Evolutionary conservation across 1,140 invertebrate genomes (phyloP).

Genomic region (Meteorus sp.): DNA sequence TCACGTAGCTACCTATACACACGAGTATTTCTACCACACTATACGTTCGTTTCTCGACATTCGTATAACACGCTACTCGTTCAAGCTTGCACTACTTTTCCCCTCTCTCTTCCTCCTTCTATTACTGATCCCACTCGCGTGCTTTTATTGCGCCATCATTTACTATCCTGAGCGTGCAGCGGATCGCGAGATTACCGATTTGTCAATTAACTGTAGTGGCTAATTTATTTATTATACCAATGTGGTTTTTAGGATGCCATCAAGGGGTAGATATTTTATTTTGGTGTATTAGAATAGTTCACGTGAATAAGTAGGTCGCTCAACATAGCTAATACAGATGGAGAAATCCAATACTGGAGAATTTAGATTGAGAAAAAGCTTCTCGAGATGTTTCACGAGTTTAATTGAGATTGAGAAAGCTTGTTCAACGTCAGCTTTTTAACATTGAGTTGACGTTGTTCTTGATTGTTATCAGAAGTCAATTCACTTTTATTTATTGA

Average conservation of each 20-base stretch:
- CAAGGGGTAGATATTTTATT: no score
- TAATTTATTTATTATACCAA: conserved; percentile 37
- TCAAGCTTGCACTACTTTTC: conserved; percentile 4
- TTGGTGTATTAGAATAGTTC: no score
- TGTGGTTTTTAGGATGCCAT: not conserved
- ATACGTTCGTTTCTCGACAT: not conserved
- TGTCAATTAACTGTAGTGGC: conserved; percentile 35
- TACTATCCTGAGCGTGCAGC: conserved; percentile 29
- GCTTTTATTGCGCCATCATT: conserved; percentile 36
- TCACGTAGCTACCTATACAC: not conserved
- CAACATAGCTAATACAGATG: no score
- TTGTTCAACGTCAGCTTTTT: no score
- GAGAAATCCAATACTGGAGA: no score
- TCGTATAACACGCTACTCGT: conserved; percentile 1
- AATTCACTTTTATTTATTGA: no score
- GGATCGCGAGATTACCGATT: conserved; percentile 35
- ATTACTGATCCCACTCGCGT: not conserved
- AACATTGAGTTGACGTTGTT: no score
- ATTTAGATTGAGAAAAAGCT: no score
- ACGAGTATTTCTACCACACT: not conserved
- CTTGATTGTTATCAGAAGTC: no score
- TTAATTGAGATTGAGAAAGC: no score
- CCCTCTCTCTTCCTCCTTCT: not conserved
- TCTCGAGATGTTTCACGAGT: no score
- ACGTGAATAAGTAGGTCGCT: no score